A percentile compares a stretch with the other conserved stretches of the same genome.
These are phyloP conservation scores for Netelia melanura DNA, from an alignment of 2,888 invertebrate genomes.

Conservation along the genomic window DNA sequence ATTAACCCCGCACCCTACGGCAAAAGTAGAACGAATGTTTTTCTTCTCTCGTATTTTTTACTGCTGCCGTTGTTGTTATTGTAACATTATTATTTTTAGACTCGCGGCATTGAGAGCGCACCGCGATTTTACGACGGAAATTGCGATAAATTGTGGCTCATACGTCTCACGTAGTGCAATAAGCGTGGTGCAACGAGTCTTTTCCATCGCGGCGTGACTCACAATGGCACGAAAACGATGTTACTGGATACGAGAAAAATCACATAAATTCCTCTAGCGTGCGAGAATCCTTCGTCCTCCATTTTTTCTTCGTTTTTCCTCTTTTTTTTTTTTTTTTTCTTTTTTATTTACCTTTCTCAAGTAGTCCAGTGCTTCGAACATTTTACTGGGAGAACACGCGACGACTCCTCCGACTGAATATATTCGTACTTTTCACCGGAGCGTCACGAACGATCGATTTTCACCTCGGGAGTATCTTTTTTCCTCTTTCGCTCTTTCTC, in stretches of 20 bases:
- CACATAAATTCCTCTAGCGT: constrained; percentile 1
- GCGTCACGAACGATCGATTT: constrained; percentile 51
- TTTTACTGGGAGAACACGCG: constrained; percentile 15
- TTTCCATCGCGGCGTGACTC: too few species aligned
- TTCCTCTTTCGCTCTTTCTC: background rate
- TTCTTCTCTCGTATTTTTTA: background rate
- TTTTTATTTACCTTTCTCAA: constrained; percentile 1
- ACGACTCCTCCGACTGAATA: constrained; percentile 43
- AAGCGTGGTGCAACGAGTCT: too few species aligned
- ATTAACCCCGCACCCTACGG: background rate
- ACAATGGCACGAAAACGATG: too few species aligned
- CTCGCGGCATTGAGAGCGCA: background rate
- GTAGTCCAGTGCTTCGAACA: background rate
- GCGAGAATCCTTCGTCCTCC: background rate
- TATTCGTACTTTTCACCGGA: constrained; percentile 39
- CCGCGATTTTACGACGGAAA: background rate
- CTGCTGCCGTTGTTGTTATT: too few species aligned
- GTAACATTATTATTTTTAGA: background rate
- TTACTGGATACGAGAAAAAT: background rate
- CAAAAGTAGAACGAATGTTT: background rate
- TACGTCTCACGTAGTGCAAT: too few species aligned
- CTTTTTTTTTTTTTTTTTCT: too few species aligned
- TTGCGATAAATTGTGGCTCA: too few species aligned
- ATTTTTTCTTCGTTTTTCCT: background rate
- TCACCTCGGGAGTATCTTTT: constrained; percentile 42